phyloP scores from a whole-genome alignment of 2,797 vertebrate genomes.

The Dallia pectoralis region DNA sequence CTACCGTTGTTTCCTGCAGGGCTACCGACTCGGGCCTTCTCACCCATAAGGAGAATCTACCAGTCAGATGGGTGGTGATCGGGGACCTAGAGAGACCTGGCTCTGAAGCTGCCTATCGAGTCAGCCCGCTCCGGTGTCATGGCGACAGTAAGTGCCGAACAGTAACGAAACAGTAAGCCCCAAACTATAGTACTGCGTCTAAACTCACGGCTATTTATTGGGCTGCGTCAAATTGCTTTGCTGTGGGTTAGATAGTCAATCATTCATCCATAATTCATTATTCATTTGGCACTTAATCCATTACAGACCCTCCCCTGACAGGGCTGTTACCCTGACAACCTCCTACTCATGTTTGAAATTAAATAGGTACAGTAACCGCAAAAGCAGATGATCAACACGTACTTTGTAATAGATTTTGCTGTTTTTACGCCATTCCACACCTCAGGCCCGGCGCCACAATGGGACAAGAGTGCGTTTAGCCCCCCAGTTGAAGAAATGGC shows the following conservation, averaged over 20 bases:
- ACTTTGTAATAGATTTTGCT: not conserved
- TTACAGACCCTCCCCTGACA: not conserved
- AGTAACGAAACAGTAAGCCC: constrained; percentile 74
- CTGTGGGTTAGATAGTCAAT: not conserved
- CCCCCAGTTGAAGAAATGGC: no score
- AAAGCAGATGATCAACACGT: not conserved
- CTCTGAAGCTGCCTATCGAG: constrained; percentile 85
- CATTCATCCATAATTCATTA: not conserved
- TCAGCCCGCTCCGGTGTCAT: constrained; percentile 86
- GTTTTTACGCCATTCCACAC: no score
- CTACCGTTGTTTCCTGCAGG: constrained; percentile 55
- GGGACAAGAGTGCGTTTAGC: no score
- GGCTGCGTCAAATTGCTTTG: not conserved
- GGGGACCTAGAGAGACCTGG: constrained; percentile 80
- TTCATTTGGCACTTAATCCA: not conserved
- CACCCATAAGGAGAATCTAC: constrained; percentile 88
- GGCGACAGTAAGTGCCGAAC: constrained; percentile 87
- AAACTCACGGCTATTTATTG: not conserved
- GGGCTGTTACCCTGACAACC: not conserved
- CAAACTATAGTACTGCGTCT: not conserved
- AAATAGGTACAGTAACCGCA: no score
- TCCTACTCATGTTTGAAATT: not conserved
- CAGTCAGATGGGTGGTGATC: constrained; percentile 84
- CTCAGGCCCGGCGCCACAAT: no score
- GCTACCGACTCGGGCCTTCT: constrained; percentile 84